phyloP scores from a whole-genome alignment of 2,797 vertebrate genomes.

The Varecia variegata region DNA sequence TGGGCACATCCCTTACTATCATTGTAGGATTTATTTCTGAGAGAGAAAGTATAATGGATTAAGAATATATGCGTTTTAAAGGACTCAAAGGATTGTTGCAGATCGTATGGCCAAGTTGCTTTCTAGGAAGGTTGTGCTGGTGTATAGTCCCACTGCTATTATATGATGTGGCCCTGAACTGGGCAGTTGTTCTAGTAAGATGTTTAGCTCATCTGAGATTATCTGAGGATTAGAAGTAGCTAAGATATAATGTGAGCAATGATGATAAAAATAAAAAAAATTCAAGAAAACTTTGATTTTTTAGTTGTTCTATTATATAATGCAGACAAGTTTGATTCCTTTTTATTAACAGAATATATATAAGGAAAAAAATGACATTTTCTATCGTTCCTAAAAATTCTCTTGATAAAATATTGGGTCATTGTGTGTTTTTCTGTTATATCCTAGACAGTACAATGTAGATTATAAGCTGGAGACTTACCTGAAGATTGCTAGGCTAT shows the following conservation, averaged over 20 bases:
- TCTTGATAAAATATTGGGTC: slow-evolving; percentile 11
- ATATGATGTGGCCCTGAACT: neutral
- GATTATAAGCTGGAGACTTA: slow-evolving; percentile 99
- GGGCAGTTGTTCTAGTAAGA: neutral
- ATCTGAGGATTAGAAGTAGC: neutral
- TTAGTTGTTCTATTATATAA: neutral
- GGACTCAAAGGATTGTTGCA: neutral
- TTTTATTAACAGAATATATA: neutral
- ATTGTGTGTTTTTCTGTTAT: slow-evolving; percentile 30
- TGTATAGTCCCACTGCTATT: neutral
- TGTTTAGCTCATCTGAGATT: neutral
- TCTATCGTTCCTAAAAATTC: neutral
- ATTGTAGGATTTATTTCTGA: slow-evolving; percentile 8
- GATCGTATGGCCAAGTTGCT: neutral
- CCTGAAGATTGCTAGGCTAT: slow-evolving; percentile 97
- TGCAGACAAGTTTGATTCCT: neutral
- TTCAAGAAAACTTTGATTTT: neutral
- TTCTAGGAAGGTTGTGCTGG: neutral
- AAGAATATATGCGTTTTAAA: neutral
- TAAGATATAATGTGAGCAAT: slow-evolving; percentile 11
- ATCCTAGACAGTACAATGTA: slow-evolving; percentile 95
- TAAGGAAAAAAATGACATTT: neutral
- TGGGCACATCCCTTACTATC: neutral
- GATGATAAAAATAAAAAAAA: slow-evolving; percentile 4
- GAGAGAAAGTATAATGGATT: neutral